Base-by-base conservation (phyloP, 2,113 vertebrate genomes). In the Trachemys scripta region DNA sequence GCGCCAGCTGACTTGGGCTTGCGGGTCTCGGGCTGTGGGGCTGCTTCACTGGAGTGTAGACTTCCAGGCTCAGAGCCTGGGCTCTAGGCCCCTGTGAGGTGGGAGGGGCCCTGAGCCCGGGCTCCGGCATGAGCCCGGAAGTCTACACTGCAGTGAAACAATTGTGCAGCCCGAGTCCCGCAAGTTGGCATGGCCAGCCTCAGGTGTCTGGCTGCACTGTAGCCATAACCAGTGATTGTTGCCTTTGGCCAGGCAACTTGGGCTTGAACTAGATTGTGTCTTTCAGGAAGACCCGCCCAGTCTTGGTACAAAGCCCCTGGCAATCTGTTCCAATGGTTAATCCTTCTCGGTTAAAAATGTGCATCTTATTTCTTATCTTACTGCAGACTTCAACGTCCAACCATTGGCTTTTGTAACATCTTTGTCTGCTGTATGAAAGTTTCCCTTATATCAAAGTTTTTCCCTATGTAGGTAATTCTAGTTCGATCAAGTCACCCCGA, bases 91-190 rank as follows among this genome's bases (percentile, higher is more conserved):
- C 11, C 29, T 35, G 13, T 19, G 17, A 19, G 35, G 62, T 69
- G 16, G 16, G 62, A 69, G 62, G 35, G 62, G n/a, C 35, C 35
- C 62, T n/a, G 65, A 38, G 17, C 8, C n/a, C 2, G 4, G 8
- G 35, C 35, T 69, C 17, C 17, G 10, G 17, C 31, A 35, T 20
- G 35, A n/a, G 16, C 35, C 65, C 4, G 17, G 35, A 69, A 20
- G 35, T n/a, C 65, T 20, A 69, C 62, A 35, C 29, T 16, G 13
- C 13, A n/a, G 35, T 17, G 16, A 8, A 69, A n/a, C 19, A n/a
- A 19, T 20, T 19, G 1, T 1, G 0, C n/a, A 20, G 19, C 35
- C 19, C 2, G 4, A 20, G n/a, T 38, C 65, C 35, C 9, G 16
- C 65, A 72, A 38, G 65, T n/a, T 38, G 65, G 65, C 19, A 9